A percentile compares a stretch with the other conserved stretches of the same genome.
These are phyloP conservation scores for Drosophila nr. perissopoda DNA, from an alignment of 2,888 invertebrate genomes.

Conservation along the genomic window DNA sequence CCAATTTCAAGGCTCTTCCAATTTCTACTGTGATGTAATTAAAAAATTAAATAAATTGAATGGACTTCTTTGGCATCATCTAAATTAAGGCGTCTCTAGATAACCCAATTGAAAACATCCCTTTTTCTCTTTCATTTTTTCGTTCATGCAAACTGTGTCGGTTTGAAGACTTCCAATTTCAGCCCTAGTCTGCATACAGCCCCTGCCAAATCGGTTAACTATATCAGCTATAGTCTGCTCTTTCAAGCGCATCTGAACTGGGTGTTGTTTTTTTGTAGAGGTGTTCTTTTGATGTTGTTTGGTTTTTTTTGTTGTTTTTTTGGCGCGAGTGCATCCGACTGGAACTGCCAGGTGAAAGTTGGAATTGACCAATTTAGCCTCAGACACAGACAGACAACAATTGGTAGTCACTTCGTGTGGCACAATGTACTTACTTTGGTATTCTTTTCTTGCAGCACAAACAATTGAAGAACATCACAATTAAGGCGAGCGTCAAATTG, in stretches of 20 bases:
- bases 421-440: conserved; percentile 88
- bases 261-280: background rate
- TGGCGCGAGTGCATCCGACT: conserved; percentile 61
- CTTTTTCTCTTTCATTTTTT: background rate
- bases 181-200: background rate
- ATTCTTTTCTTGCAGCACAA: conserved; percentile 91
- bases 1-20: background rate
- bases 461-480: conserved; percentile 88
- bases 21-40: background rate
- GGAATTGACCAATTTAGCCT: conserved; percentile 39
- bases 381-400: background rate
- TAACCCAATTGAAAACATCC: background rate
- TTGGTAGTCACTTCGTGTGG: background rate
- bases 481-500: conserved; percentile 84
- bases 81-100: background rate
- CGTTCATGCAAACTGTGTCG: background rate
- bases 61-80: background rate
- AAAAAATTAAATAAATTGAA: background rate
- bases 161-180: background rate
- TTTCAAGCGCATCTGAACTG: background rate
- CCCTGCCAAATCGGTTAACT: background rate
- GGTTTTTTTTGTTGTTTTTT: conserved; percentile 12
- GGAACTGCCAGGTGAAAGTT: conserved; percentile 70
- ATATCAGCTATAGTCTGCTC: background rate
- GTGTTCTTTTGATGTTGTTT: background rate